phyloP scores from a whole-genome alignment of 2,113 vertebrate species.

The Pipra filicauda region DNA sequence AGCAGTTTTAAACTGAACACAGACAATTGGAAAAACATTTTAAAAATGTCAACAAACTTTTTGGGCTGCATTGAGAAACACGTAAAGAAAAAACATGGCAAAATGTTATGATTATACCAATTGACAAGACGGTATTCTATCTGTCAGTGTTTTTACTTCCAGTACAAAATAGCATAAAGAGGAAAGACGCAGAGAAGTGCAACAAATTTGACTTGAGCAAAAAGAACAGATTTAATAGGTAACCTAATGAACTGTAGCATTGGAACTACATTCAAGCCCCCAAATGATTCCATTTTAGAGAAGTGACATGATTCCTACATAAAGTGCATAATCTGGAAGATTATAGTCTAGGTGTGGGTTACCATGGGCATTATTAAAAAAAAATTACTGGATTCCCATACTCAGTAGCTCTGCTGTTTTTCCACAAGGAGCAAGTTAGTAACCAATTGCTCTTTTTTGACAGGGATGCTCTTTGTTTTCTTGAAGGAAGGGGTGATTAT shows the following conservation, averaged over 20 bases:
- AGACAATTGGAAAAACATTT: neutral
- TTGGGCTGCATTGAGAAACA: neutral
- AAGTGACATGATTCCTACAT: neutral
- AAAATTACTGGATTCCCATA: neutral
- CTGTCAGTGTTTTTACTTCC: neutral
- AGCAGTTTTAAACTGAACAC: neutral
- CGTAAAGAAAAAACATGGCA: neutral
- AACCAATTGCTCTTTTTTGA: neutral
- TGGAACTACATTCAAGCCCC: neutral
- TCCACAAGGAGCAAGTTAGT: neutral
- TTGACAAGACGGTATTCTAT: neutral
- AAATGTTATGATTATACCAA: neutral
- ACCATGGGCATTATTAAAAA: neutral
- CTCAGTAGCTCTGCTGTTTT: neutral
- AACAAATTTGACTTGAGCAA: neutral
- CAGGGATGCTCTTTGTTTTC: neutral
- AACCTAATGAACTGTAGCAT: neutral
- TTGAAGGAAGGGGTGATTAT: neutral
- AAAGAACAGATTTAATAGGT: neutral
- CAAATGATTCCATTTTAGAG: neutral
- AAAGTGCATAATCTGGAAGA: neutral
- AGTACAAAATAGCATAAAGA: neutral
- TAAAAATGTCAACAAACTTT: neutral
- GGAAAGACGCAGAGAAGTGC: neutral
- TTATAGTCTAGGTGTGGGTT: neutral